Base-by-base conservation (phyloP, 2,888 invertebrate genomes). In the Hesperia comma region DNA sequence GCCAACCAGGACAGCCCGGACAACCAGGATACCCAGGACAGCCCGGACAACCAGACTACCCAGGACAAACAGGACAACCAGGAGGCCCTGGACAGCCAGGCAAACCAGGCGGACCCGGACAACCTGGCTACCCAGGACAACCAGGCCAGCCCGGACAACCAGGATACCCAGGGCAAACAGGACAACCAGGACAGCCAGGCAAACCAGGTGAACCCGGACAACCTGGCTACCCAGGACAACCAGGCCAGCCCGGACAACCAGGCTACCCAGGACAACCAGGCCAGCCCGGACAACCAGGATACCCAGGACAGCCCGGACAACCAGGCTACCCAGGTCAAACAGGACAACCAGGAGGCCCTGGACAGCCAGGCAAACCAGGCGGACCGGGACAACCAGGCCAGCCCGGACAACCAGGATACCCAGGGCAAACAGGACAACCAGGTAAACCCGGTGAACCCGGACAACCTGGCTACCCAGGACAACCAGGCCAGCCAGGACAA, bases 211-310 rank as follows among this genome's bases (percentile, higher is more conserved):
- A 70, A 0, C 75, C 73, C 53, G 79, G 78, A 0, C 46, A 67
- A 2, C 72, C 70, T 6, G 74, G 73, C 6, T 49, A 62, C 68
- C 67, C 70, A 56, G 72, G 61, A 7, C 57, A 69, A 40, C 72
- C 71, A 61, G 76, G 72, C 17, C 40, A 67, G 37, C 72, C 73
- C 15, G 78, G 75, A 14, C 69, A 70, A 43, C 72, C 72, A 37
- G 76, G 75, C 33, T 60, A 69, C 19, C 73, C 72, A 46, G 74
- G 73, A 15, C 55, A 68, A 15, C 94, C 93, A 33, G 87, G 64
- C 12, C n/a, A 43, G 10, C 68, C 70, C 14, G 73, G 72, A 10
- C 21, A 69, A 6, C 70, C 74, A 14, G 70, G 77, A 3, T 21
- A 71, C 0, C 68, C 74, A 21, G 75, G 64, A 8, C 55, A 68